These are phyloP conservation scores for Watsonalla binaria DNA, from an alignment of 2,888 invertebrate genomes.

Conservation along the genomic window DNA sequence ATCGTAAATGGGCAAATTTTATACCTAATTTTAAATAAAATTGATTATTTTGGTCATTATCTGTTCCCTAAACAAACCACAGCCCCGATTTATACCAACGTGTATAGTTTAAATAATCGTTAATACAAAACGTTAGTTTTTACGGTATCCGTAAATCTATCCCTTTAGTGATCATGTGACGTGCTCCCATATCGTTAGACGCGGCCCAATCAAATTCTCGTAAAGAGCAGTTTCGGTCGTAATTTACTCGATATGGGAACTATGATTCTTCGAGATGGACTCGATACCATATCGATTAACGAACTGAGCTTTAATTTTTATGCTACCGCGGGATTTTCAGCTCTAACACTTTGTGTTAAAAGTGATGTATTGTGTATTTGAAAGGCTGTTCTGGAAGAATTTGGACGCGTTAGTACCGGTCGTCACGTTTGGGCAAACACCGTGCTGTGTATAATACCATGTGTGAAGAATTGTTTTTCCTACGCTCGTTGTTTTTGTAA, in stretches of 20 bases:
- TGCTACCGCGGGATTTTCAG: constrained; percentile 15
- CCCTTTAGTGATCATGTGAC: constrained; percentile 53
- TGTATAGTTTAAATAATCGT: constrained; percentile 63
- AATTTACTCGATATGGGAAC: constrained; percentile 73
- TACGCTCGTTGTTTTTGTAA: constrained; percentile 44
- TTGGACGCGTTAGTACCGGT: constrained; percentile 32
- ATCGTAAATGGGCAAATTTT: not conserved
- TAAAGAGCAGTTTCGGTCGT: constrained; percentile 65
- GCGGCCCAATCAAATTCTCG: constrained; percentile 68
- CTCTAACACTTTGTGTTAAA: constrained; percentile 17
- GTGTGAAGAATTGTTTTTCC: constrained; percentile 54
- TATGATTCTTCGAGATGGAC: constrained; percentile 50
- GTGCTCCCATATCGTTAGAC: constrained; percentile 67
- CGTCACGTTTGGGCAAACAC: constrained; percentile 59
- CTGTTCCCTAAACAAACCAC: constrained; percentile 8
- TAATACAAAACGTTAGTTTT: constrained; percentile 44
- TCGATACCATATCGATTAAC: constrained; percentile 41
- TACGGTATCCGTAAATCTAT: constrained; percentile 64
- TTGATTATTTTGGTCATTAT: not conserved
- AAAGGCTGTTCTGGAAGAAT: constrained; percentile 13
- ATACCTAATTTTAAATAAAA: not conserved
- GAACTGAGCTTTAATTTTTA: constrained; percentile 9
- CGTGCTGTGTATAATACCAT: constrained; percentile 51
- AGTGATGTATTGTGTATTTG: constrained; percentile 1
- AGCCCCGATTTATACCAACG: constrained; percentile 45